phyloP scores from a whole-genome alignment of 2,797 vertebrate genomes.

The Chloroceryle inda region DNA sequence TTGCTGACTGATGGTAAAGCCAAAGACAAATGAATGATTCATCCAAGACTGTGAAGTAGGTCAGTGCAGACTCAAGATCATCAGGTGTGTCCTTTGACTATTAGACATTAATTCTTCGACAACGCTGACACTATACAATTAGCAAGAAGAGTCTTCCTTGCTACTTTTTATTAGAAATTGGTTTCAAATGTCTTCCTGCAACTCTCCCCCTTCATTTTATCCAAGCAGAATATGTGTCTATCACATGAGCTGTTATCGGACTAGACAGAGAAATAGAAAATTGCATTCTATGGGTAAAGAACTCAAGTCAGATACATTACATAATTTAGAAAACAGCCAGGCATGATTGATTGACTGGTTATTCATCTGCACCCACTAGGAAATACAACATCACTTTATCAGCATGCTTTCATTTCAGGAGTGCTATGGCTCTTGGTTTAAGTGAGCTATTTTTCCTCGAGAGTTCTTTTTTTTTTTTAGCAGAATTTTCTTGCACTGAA shows the following conservation, averaged over 20 bases:
- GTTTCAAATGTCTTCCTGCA: background rate
- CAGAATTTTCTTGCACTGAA: background rate
- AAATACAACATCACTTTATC: conserved; percentile 45
- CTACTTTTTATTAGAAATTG: background rate
- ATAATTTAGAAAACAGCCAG: conserved; percentile 39
- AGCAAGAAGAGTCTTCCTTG: background rate
- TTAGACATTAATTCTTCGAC: background rate
- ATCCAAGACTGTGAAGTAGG: background rate
- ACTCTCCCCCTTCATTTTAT: background rate
- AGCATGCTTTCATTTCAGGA: conserved; percentile 21
- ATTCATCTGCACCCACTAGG: conserved; percentile 27
- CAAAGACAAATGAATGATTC: background rate
- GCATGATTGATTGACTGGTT: conserved; percentile 51
- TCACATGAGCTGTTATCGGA: background rate
- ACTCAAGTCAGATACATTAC: background rate
- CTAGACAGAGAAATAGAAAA: conserved; percentile 33
- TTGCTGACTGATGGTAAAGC: background rate
- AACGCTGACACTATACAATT: background rate
- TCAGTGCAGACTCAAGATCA: background rate
- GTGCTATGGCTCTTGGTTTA: conserved; percentile 7
- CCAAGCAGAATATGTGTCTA: background rate
- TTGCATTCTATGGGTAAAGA: background rate
- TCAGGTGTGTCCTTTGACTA: background rate
- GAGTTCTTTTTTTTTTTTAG: background rate
- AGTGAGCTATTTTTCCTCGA: background rate